Evolutionary conservation across 2,113 vertebrate genomes (phyloP), one percentile per base, ranked within the genome.

Genomic region (Pipa parva): DNA sequence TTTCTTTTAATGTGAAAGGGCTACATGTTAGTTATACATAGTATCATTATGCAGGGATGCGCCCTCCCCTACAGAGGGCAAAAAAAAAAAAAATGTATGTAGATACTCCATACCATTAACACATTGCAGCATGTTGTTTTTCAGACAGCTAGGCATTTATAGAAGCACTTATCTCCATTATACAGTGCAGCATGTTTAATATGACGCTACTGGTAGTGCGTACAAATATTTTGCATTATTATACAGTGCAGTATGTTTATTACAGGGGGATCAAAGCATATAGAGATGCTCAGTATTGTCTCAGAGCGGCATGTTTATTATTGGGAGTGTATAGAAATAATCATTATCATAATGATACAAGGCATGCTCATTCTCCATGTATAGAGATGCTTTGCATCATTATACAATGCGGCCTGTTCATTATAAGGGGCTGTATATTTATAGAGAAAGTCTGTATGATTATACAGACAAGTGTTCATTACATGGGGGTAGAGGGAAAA

Each of bases 151-250:
- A 69, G 65, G 57, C 57, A 60, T 52, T 52, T 42, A 20, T 59
- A 39, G 56, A 50, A 42, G 64, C 55, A 59, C 42, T 58, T 29
- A 18, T 39, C 64, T 27, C 64, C 55, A 59, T 68, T 68, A 69
- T 60, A 60, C 57, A 69, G 65, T 60, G 57, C 66, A 45, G 66
- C 66, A 69, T 69, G 66, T 46, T 69, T 69, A 61, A 54, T 69
- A 59, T 61, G 33, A 60, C 52, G 66, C 66, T 69, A 69, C 48
- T 31, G 66, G 65, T 69, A 69, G 65, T 52, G 65, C 57, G 52
- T 54, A 54, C 51, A 42, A 33, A 17, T 69, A 69, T 48, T 31
- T 58, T 52, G 66, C 66, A 69, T 61, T 61, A 69, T 61, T 69
- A 50, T 61, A 61, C 58, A 45, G 66, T 45, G 57, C 57, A 60